phyloP scores from a whole-genome alignment of 1,140 invertebrate species.

The Teleogryllus occipitalis region DNA sequence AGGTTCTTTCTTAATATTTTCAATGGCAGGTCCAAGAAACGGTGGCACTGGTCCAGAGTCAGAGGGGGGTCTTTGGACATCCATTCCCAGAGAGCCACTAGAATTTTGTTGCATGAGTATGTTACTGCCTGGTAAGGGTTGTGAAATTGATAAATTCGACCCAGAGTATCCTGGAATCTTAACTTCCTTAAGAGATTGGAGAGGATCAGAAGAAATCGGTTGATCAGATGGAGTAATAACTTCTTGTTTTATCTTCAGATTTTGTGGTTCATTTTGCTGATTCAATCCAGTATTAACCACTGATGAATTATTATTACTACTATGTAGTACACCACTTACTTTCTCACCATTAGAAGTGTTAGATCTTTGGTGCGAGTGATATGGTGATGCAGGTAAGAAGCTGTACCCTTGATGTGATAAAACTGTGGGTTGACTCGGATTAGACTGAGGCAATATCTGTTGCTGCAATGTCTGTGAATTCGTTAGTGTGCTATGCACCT shows the following conservation, averaged over 20 bases:
- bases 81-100: not conserved
- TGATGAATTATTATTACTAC: not conserved
- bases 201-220: constrained; percentile 50
- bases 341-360: not conserved
- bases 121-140: constrained; percentile 27
- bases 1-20: constrained; percentile 68
- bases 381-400: constrained; percentile 5
- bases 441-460: not conserved
- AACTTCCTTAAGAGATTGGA: constrained; percentile 69
- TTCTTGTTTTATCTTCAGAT: constrained; percentile 72
- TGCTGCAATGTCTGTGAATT: not conserved
- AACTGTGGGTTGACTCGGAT: not conserved
- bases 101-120: not conserved
- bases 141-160: constrained; percentile 30
- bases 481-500: not conserved
- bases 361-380: constrained; percentile 7
- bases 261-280: constrained; percentile 52
- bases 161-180: constrained; percentile 63
- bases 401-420: constrained; percentile 10
- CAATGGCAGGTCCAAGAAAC: constrained; percentile 32
- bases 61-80: constrained; percentile 12
- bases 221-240: constrained; percentile 39
- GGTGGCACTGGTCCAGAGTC: not conserved
- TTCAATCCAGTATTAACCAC: not conserved
- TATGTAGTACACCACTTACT: not conserved